Evolutionary conservation across 2,888 invertebrate species (phyloP), one percentile per base, ranked within the genome.

Genomic region (Meandrusa payeni): DNA sequence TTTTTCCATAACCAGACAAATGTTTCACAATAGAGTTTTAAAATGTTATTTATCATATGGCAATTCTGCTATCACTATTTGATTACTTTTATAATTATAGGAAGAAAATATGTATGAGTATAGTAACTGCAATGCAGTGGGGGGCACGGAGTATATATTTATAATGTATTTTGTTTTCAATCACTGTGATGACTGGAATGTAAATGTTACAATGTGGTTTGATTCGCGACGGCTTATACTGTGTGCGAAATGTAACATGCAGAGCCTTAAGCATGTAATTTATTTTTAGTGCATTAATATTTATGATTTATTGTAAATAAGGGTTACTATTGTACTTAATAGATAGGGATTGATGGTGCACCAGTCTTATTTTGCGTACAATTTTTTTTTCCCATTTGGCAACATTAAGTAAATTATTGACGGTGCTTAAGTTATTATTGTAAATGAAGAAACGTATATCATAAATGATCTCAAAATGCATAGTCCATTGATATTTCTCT

Each of bases 251-350:
- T 7, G n/a, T 2, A 11, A 20, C 54, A 64, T 65, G 62, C 64
- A 60, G 63, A 65, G 72, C 70, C 69, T 75, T 76, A 73, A 69
- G 31, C 55, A 66, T 56, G 51, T 82, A 82, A 82, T 67, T 80
- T 79, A 80, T 76, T 77, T 42, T 52, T 73, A 69, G 63, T 63
- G 60, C 48, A 57, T 64, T 63, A 73, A 72, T 79, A 79, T 75
- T 76, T 78, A 79, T 75, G 68, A 67, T 69, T 64, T 67, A 69
- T 56, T 85, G 78, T 82, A 81, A 77, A 83, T 85, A 83, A 76
- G 74, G 75, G 65, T 64, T 76, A 76, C 73, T 70, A 68, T 73
- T 79, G 86, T 86, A 86, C 86, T 86, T 86, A 86, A 83, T 68
- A 58, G 59, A 57, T 55, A 62, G 61, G 77, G 77, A 67, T 66